A percentile compares a stretch with the other conserved stretches of the same genome.
These are phyloP conservation scores for Cheilosia soror DNA, from an alignment of 2,888 invertebrate species.

Conservation along the genomic window DNA sequence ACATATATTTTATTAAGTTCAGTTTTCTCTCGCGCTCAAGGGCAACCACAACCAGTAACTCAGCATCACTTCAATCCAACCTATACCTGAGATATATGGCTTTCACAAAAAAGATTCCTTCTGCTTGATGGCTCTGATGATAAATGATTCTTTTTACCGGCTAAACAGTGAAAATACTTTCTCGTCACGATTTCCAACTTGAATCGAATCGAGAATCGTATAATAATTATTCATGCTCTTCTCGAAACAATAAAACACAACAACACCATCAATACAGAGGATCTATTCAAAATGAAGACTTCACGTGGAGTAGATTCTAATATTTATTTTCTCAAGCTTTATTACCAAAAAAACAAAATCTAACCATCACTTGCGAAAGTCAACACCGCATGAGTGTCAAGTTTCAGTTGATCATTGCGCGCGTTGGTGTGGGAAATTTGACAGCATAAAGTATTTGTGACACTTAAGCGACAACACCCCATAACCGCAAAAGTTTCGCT, in stretches of 20 bases:
- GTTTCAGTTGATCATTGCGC: slow-evolving; percentile 1
- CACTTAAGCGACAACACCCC: slow-evolving; percentile 53
- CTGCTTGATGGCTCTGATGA: slow-evolving; percentile 23
- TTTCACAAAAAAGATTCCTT: slow-evolving; percentile 25
- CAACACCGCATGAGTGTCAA: slow-evolving; percentile 28
- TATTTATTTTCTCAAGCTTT: slow-evolving; percentile 40
- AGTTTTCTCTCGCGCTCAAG: slow-evolving; percentile 34
- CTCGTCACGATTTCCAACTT: slow-evolving; percentile 66
- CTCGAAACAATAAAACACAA: slow-evolving; percentile 3
- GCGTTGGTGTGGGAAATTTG: slow-evolving; percentile 49
- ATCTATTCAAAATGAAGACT: slow-evolving; percentile 7
- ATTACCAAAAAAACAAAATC: slow-evolving; percentile 14
- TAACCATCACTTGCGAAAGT: slow-evolving; percentile 57
- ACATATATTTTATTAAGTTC: slow-evolving; percentile 1
- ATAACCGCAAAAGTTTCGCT: slow-evolving; percentile 40
- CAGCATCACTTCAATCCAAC: slow-evolving; percentile 40
- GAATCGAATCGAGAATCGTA: slow-evolving; percentile 35
- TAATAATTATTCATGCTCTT: slow-evolving; percentile 43
- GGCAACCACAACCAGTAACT: background rate
- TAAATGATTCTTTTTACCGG: slow-evolving; percentile 40
- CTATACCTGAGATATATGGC: slow-evolving; percentile 16
- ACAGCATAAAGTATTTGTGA: slow-evolving; percentile 43
- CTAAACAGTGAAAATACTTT: slow-evolving; percentile 65
- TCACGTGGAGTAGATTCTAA: slow-evolving; percentile 14
- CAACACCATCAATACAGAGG: background rate